Evolutionary conservation across 2,113 vertebrate species (phyloP).

Genomic region (Agapornis roseicollis): DNA sequence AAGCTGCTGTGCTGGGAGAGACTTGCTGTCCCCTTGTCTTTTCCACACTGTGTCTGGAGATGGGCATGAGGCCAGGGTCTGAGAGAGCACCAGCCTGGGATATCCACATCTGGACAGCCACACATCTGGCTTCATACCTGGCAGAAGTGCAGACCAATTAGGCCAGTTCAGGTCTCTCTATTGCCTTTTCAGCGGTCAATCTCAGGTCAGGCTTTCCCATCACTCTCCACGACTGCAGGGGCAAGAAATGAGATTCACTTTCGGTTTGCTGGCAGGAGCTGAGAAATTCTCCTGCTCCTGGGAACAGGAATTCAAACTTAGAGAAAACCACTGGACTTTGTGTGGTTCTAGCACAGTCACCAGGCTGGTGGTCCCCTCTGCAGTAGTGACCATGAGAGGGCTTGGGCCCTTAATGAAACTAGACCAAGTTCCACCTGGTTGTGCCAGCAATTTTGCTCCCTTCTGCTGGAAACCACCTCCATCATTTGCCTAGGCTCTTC

Average conservation of each 20-base stretch:
- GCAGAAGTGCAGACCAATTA: not conserved
- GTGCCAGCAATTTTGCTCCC: not conserved
- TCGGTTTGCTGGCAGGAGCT: not conserved
- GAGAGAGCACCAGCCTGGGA: not conserved
- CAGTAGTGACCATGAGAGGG: not conserved
- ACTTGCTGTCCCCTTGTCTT: not conserved
- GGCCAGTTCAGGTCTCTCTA: not conserved
- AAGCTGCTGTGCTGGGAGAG: not conserved
- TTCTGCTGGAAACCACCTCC: not conserved
- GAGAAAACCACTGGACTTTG: not conserved
- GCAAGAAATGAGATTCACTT: not conserved
- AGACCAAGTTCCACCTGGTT: not conserved
- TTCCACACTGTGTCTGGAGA: not conserved
- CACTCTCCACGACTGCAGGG: not conserved
- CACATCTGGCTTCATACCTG: not conserved
- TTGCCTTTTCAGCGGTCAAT: not conserved
- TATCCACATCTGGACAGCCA: not conserved
- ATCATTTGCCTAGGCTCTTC: not conserved
- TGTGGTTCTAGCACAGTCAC: not conserved
- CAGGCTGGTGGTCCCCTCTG: not conserved
- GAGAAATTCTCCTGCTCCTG: not conserved
- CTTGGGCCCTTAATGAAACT: not conserved
- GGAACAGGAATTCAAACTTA: not conserved
- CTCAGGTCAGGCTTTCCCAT: not conserved
- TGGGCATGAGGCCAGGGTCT: not conserved